These are phyloP conservation scores for Hippolais icterina DNA, from an alignment of 2,113 vertebrate species.

Conservation along the genomic window DNA sequence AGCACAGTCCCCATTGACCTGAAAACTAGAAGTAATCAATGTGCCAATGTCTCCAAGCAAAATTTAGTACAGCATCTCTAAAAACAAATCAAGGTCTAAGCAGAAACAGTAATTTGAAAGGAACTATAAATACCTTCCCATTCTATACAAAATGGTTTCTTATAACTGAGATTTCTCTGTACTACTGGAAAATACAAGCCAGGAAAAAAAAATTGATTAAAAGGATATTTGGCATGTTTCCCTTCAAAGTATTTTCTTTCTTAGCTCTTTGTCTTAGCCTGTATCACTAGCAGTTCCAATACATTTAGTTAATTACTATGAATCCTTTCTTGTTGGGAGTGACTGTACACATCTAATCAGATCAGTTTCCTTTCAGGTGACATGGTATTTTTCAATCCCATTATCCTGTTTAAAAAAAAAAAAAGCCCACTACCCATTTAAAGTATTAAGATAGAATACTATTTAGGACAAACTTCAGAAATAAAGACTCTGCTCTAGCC, in stretches of 20 bases:
- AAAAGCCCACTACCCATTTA: neutral
- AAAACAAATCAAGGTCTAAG: conserved; percentile 55
- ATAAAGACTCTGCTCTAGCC: neutral
- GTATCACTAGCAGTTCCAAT: neutral
- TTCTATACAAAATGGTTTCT: conserved; percentile 4
- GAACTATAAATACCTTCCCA: conserved; percentile 18
- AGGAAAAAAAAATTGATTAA: neutral
- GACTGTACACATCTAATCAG: neutral
- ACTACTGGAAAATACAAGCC: neutral
- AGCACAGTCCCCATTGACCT: conserved; percentile 18
- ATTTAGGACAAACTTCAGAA: neutral
- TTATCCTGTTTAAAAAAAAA: neutral
- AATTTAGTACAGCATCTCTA: conserved; percentile 28
- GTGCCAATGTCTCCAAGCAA: conserved; percentile 22
- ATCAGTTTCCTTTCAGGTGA: neutral
- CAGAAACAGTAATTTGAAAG: conserved; percentile 16
- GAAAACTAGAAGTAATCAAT: conserved; percentile 55
- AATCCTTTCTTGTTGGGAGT: neutral
- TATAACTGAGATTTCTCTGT: neutral
- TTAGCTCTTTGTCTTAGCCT: neutral
- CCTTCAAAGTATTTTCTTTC: neutral
- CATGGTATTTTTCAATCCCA: neutral
- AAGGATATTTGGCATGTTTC: neutral
- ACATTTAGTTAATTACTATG: neutral
- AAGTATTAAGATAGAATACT: neutral